These are phyloP conservation scores for Oncorhynchus keta DNA, from an alignment of 2,113 vertebrate species.

Conservation along the genomic window DNA sequence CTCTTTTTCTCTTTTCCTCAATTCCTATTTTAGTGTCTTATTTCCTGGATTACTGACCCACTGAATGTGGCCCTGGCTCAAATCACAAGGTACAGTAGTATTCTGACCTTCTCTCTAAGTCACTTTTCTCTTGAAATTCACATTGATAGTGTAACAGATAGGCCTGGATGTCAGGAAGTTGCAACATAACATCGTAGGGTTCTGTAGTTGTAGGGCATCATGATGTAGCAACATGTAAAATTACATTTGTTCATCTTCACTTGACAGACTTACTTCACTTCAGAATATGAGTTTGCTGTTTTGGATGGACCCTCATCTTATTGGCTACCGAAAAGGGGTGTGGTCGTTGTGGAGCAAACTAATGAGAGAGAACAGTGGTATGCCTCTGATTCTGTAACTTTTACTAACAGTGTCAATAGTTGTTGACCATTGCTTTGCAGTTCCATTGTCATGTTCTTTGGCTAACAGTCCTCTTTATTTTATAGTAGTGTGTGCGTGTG, in stretches of 20 bases:
- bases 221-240: constrained; percentile 37
- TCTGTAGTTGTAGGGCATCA: constrained; percentile 23
- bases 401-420: not conserved
- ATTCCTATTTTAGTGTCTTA: not conserved
- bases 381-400: constrained; percentile 31
- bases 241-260: constrained; percentile 1
- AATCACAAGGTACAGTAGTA: constrained; percentile 78
- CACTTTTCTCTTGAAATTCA: too few species aligned
- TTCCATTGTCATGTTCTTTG: constrained; percentile 59
- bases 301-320: constrained; percentile 79
- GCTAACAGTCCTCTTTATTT: constrained; percentile 54
- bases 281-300: constrained; percentile 69
- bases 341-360: constrained; percentile 77
- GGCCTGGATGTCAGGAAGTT: constrained; percentile 13
- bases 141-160: not conserved
- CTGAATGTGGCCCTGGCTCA: constrained; percentile 38
- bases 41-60: not conserved
- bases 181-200: constrained; percentile 19
- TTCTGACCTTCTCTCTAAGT: not conserved
- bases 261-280: constrained; percentile 73
- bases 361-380: constrained; percentile 82
- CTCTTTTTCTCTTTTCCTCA: not conserved
- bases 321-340: constrained; percentile 74
- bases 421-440: not conserved
- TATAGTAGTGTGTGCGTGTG: too few species aligned